Evolutionary conservation across 2,888 invertebrate species (phyloP).

Genomic region (Melipona bicolor): DNA sequence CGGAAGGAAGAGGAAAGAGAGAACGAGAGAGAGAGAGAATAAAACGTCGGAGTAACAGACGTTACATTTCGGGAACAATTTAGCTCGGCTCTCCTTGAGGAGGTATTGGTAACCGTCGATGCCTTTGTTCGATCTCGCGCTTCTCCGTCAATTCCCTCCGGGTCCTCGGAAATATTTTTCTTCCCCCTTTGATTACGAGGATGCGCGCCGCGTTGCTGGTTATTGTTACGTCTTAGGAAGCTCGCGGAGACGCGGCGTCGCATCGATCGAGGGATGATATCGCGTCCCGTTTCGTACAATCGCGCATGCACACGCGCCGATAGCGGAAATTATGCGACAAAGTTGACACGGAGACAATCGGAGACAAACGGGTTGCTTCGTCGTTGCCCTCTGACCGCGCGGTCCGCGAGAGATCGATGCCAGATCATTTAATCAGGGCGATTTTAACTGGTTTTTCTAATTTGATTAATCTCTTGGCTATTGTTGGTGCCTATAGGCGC

Average conservation of each 20-base stretch:
- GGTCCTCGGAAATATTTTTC: constrained; percentile 38
- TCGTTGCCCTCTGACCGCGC: background rate
- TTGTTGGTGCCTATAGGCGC: no score
- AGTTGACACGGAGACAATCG: background rate
- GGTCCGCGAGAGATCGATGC: constrained; percentile 11
- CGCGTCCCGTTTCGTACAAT: background rate
- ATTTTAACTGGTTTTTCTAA: background rate
- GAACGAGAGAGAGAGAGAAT: background rate
- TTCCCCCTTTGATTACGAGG: constrained; percentile 35
- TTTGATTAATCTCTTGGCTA: background rate
- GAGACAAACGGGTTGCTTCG: background rate
- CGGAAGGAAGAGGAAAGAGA: background rate
- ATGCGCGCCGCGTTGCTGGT: background rate
- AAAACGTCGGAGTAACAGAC: constrained; percentile 57
- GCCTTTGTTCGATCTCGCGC: constrained; percentile 59
- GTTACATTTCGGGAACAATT: constrained; percentile 68
- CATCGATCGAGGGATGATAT: constrained; percentile 40
- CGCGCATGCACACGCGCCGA: background rate
- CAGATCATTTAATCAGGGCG: constrained; percentile 28
- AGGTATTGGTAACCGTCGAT: constrained; percentile 54
- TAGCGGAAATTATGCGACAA: constrained; percentile 13
- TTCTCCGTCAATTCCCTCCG: constrained; percentile 15
- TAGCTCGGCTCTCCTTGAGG: constrained; percentile 40
- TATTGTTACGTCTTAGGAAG: constrained; percentile 22
- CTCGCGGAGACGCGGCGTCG: constrained; percentile 18